phyloP scores from a whole-genome alignment of 2,797 vertebrate genomes.

The Telmatherina bonti region DNA sequence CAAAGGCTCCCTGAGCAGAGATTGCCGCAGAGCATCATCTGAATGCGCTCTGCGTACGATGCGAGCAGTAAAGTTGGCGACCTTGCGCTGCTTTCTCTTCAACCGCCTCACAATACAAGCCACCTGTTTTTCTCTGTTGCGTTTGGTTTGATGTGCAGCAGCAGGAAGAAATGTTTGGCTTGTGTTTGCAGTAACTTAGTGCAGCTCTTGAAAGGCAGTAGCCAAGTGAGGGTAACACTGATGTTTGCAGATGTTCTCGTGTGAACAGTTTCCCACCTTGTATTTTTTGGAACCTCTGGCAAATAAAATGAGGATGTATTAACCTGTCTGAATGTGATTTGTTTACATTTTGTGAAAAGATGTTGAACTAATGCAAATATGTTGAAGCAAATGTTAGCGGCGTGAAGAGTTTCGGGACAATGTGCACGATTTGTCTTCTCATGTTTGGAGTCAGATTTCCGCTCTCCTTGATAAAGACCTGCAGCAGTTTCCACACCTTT shows the following conservation, averaged over 20 bases:
- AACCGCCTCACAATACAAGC: constrained; percentile 5
- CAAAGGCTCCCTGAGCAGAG: background rate
- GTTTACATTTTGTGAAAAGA: background rate
- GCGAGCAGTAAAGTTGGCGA: background rate
- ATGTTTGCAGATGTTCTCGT: background rate
- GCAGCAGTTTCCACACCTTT: constrained; percentile 57
- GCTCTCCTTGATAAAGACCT: constrained; percentile 46
- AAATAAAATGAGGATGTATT: background rate
- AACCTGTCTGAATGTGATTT: background rate
- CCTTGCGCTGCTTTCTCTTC: background rate
- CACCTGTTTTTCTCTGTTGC: background rate
- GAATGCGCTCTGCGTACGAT: background rate
- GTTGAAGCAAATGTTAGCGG: background rate
- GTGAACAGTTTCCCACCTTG: background rate
- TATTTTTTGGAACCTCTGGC: background rate
- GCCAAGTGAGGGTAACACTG: background rate
- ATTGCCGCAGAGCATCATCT: background rate
- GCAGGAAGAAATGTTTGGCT: background rate
- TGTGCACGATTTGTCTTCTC: constrained; percentile 20
- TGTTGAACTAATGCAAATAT: background rate
- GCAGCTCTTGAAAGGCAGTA: background rate
- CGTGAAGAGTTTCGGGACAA: background rate
- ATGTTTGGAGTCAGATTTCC: constrained; percentile 71
- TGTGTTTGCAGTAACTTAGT: background rate
- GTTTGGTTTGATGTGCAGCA: background rate